Conservation (phyloP, 2,113 vertebrate species). For the Corythornis vintsioides region DNA sequence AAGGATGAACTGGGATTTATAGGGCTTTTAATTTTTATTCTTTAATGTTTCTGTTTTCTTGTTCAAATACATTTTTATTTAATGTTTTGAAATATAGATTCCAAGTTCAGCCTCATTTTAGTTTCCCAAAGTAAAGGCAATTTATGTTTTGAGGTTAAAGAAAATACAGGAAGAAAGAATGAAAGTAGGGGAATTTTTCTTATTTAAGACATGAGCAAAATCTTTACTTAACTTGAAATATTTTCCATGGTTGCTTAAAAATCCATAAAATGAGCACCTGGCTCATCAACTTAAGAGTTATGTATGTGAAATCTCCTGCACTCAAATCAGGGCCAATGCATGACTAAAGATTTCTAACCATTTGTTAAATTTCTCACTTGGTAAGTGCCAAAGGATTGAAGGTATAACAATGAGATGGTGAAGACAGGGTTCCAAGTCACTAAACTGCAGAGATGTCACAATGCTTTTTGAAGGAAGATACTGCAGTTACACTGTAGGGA, state of each 20-base stretch:
- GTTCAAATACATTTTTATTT: constrained; percentile 38
- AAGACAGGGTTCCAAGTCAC: constrained; percentile 43
- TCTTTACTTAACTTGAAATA: constrained; percentile 34
- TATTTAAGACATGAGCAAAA: constrained; percentile 10
- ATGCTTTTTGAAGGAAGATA: neutral
- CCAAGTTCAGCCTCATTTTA: neutral
- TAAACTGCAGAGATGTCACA: neutral
- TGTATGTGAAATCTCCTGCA: neutral
- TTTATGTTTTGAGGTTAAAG: neutral
- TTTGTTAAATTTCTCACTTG: constrained; percentile 20
- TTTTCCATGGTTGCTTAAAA: constrained; percentile 47
- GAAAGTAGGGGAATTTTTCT: neutral
- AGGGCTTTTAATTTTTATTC: constrained; percentile 31
- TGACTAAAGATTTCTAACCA: neutral
- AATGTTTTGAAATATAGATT: constrained; percentile 11
- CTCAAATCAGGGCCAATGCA: neutral
- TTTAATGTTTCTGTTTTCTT: constrained; percentile 52
- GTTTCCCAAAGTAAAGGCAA: neutral
- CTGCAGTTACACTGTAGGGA: neutral
- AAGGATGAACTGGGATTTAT: constrained; percentile 42
- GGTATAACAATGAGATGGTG: neutral
- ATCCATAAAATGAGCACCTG: constrained; percentile 29
- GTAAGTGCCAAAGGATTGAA: neutral
- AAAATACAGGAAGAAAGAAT: neutral
- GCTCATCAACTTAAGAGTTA: constrained; percentile 10